A percentile compares a stretch with the other conserved stretches of the same genome.
phyloP scores from a whole-genome alignment of 2,797 vertebrate species.

The Pteronotus mesoamericanus region DNA sequence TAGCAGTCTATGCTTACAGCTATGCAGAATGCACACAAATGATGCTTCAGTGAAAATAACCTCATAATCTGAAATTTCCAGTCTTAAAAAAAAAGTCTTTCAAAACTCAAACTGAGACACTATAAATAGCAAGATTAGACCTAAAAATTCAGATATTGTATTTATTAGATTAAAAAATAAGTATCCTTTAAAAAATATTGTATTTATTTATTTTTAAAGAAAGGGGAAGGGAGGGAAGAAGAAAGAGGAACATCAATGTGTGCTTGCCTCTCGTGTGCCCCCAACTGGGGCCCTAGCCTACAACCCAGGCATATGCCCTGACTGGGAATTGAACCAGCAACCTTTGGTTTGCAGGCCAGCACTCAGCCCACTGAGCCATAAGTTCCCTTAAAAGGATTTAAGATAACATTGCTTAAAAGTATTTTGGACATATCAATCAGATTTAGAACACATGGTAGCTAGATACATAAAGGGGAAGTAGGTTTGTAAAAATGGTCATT shows the following conservation, averaged over 20 bases:
- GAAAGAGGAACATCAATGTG: no score
- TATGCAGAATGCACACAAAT: not conserved
- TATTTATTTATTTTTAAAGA: no score
- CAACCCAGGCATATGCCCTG: no score
- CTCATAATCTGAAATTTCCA: not conserved
- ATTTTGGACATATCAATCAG: not conserved
- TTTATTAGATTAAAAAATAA: no score
- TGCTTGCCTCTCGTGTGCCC: no score
- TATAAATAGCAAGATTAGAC: not conserved
- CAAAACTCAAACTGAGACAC: not conserved
- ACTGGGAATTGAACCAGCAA: no score
- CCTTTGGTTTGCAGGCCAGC: no score
- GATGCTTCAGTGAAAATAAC: conserved; percentile 17
- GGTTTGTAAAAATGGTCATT: not conserved
- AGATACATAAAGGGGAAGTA: not conserved
- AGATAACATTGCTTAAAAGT: not conserved
- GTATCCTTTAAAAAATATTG: no score
- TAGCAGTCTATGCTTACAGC: not conserved
- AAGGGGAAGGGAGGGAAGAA: no score
- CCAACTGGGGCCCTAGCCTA: no score
- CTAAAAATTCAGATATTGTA: not conserved
- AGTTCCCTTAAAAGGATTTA: no score
- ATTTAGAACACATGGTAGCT: not conserved
- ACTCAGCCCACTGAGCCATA: no score
- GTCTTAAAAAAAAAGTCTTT: not conserved